These are phyloP conservation scores for Nebria ingens DNA, from an alignment of 1,140 invertebrate species.

Conservation along the genomic window DNA sequence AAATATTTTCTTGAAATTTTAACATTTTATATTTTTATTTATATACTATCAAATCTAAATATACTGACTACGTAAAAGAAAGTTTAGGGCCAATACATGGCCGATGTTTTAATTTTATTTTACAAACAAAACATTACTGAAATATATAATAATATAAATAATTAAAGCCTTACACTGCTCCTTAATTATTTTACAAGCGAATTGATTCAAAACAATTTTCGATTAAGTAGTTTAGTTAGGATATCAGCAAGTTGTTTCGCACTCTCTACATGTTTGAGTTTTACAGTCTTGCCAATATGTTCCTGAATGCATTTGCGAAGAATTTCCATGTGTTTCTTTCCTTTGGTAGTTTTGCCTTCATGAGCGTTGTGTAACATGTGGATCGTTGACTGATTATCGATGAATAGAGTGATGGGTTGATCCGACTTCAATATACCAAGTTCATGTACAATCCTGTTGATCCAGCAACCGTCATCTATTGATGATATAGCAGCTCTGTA, in stretches of 20 bases:
- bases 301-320: slow-evolving; percentile 15
- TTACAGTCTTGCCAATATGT: slow-evolving; percentile 24
- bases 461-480: not conserved
- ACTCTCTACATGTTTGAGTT: slow-evolving; percentile 27
- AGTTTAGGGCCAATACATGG: no score
- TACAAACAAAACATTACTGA: no score
- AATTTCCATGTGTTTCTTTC: slow-evolving; percentile 21
- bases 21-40: no score
- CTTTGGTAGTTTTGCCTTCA: slow-evolving; percentile 20
- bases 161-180: not conserved
- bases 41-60: no score
- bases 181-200: not conserved
- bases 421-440: slow-evolving; percentile 10
- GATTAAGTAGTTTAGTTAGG: not conserved
- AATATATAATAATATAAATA: no score
- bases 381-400: slow-evolving; percentile 19
- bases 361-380: slow-evolving; percentile 20
- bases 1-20: no score
- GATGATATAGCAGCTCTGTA: not conserved
- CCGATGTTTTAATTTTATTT: no score
- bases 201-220: not conserved
- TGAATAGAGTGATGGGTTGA: slow-evolving; percentile 15
- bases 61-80: no score
- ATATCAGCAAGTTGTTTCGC: slow-evolving; percentile 20
- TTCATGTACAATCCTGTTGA: slow-evolving; percentile 6